A percentile compares a stretch with the other conserved stretches of the same genome.
These are phyloP conservation scores for Lumbricus terrestris DNA, from an alignment of 2,888 invertebrate genomes.

Conservation along the genomic window DNA sequence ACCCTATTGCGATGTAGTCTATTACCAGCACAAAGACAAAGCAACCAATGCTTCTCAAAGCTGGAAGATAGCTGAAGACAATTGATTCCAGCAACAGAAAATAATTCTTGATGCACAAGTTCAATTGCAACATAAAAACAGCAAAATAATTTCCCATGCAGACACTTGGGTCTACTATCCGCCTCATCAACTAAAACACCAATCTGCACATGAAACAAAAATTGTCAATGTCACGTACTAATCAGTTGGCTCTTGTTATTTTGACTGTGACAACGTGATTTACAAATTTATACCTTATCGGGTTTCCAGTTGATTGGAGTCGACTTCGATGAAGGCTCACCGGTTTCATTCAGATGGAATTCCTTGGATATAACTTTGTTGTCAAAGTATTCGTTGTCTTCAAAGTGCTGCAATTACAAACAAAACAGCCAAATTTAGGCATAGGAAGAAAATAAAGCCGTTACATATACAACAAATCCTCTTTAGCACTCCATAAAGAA, in stretches of 20 bases:
- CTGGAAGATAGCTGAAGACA: background rate
- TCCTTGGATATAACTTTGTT: constrained; percentile 78
- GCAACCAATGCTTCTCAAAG: background rate
- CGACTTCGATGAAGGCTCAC: constrained; percentile 73
- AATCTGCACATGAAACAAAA: background rate
- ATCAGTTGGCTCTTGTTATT: too few species aligned
- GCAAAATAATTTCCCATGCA: background rate
- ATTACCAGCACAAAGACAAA: background rate
- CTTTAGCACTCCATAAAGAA: background rate
- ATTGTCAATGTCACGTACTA: too few species aligned
- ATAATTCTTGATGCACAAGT: background rate
- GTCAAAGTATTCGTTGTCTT: constrained; percentile 79
- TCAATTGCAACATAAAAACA: background rate
- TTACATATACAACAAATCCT: background rate
- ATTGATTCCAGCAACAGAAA: background rate
- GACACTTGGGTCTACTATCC: too few species aligned
- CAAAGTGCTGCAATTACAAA: constrained; percentile 63
- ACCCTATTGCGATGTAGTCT: too few species aligned
- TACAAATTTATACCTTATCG: constrained; percentile 65
- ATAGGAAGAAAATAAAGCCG: background rate
- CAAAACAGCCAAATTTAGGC: background rate
- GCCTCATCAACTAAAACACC: background rate
- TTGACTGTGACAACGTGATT: background rate
- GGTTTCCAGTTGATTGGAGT: constrained; percentile 79
- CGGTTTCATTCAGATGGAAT: constrained; percentile 70